Evolutionary conservation across 2,888 invertebrate species (phyloP).

Genomic region (Zaprionus bogoriensis): DNA sequence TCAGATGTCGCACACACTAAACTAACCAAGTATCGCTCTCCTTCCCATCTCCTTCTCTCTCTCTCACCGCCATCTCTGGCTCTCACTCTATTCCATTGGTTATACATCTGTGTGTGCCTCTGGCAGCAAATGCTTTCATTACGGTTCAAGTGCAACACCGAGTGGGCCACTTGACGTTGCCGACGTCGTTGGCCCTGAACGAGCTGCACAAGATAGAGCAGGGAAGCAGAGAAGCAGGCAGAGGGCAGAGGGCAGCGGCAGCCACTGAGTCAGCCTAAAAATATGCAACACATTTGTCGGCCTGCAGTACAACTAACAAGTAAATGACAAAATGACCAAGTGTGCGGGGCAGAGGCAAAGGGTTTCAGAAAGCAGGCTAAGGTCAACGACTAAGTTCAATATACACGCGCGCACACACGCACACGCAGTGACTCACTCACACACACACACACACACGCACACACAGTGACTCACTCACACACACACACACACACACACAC

Average conservation of each 20-base stretch:
- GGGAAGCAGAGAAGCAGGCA: constrained; percentile 1
- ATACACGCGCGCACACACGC: constrained; percentile 26
- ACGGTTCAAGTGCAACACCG: constrained; percentile 73
- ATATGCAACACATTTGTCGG: constrained; percentile 52
- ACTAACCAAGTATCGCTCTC: constrained; percentile 50
- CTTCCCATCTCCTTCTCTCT: constrained; percentile 2
- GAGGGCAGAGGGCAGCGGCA: constrained; percentile 6
- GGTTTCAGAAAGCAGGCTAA: constrained; percentile 65
- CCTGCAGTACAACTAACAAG: constrained; percentile 46
- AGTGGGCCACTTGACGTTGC: constrained; percentile 68
- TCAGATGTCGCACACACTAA: constrained; percentile 56
- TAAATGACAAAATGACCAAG: constrained; percentile 60
- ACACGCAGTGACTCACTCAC: constrained; percentile 1
- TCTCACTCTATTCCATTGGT: background rate
- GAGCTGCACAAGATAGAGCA: constrained; percentile 7
- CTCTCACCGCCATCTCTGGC: background rate
- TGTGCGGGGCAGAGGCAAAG: constrained; percentile 16
- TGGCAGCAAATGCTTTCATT: constrained; percentile 75
- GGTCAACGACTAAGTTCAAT: constrained; percentile 74
- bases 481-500: constrained; percentile 16
- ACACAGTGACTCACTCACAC: background rate
- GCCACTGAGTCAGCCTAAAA: constrained; percentile 47
- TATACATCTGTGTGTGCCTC: constrained; percentile 42
- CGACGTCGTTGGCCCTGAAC: constrained; percentile 27
- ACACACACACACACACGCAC: constrained; percentile 16